Evolutionary conservation across 2,113 vertebrate genomes (phyloP), one percentile per base, ranked within the genome.

Genomic region (Pseudorasbora parva): DNA sequence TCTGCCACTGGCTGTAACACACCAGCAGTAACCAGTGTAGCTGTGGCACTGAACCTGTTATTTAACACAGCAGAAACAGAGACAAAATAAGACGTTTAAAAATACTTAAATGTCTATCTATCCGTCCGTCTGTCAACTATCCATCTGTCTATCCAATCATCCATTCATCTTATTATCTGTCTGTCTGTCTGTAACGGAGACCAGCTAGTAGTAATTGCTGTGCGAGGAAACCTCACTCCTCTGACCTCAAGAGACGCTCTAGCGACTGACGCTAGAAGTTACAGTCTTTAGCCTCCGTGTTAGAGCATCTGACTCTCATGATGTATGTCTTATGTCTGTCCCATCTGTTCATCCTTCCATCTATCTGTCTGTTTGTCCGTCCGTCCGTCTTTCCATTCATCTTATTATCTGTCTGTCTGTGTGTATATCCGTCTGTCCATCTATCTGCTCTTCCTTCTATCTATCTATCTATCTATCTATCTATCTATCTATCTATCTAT

Each of bases 11-110:
- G 97, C 96, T 0, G 96, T 97, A 81, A 99, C 97, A 45, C 98
- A 99, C 98, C 98, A 99, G 87, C 98, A 99, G 92, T 99, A 99
- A 25, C 98, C 97, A 1, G 98, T 99, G 91, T 97, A 99, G 91
- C 97, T 98, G 83, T 99, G 98, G 86, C 97, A 99, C 90, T 99
- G 98, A 83, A 98, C 95, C 98, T 99, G 92, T 49, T 66, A 54
- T n/a, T 15, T 45, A 83, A 85, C 17, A 86, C 30, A 74, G 37
- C 9, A 41, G 30, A 25, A 37, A 23, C 5, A 68, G 8, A 19
- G 27, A 66, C 9, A 66, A 33, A 19, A 1, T 17, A 2, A 80
- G 27, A 47, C 21, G 30, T 56, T 2, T 78, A 5, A 56, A 45
- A 27, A 17, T 56, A 11, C 30, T 56, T 56, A 37, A 75, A 72